Conservation (phyloP, 2,888 invertebrate genomes). For the Orthosia gothica region DNA sequence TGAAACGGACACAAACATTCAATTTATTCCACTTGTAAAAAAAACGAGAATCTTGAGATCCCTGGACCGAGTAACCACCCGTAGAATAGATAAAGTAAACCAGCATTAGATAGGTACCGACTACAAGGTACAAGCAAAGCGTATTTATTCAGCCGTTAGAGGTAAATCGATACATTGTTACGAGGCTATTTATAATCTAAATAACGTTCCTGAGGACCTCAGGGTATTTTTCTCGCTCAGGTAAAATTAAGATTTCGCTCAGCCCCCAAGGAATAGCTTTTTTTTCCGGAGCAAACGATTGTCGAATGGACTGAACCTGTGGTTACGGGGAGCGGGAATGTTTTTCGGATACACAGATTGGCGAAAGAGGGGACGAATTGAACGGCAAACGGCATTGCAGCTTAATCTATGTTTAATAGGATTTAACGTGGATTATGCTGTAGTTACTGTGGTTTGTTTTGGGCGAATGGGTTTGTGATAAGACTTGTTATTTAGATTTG, state of each 20-base stretch:
- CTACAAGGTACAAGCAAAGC: slow-evolving; percentile 6
- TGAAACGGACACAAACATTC: too few species aligned
- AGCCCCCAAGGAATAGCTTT: slow-evolving; percentile 45
- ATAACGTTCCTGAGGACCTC: slow-evolving; percentile 38
- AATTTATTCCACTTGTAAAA: slow-evolving; percentile 1
- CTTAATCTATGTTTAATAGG: slow-evolving; percentile 30
- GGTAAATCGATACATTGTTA: slow-evolving; percentile 49
- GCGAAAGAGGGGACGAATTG: slow-evolving; percentile 19
- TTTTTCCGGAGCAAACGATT: slow-evolving; percentile 33
- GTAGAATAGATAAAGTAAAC: not conserved
- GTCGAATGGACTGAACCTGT: slow-evolving; percentile 40
- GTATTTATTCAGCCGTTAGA: slow-evolving; percentile 21
- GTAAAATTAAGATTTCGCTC: slow-evolving; percentile 58
- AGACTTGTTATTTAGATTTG: slow-evolving; percentile 10
- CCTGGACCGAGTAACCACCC: not conserved
- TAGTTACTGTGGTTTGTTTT: slow-evolving; percentile 29
- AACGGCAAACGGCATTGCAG: slow-evolving; percentile 19
- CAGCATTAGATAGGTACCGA: slow-evolving; percentile 4
- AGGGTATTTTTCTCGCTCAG: slow-evolving; percentile 41
- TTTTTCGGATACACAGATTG: slow-evolving; percentile 43
- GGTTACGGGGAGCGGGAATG: slow-evolving; percentile 33
- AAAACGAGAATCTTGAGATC: not conserved
- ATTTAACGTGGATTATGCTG: slow-evolving; percentile 34
- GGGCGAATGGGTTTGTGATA: not conserved
- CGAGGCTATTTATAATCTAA: slow-evolving; percentile 45